phyloP scores from a whole-genome alignment of 2,797 vertebrate species.

The Pseudochaenichthys georgianus region DNA sequence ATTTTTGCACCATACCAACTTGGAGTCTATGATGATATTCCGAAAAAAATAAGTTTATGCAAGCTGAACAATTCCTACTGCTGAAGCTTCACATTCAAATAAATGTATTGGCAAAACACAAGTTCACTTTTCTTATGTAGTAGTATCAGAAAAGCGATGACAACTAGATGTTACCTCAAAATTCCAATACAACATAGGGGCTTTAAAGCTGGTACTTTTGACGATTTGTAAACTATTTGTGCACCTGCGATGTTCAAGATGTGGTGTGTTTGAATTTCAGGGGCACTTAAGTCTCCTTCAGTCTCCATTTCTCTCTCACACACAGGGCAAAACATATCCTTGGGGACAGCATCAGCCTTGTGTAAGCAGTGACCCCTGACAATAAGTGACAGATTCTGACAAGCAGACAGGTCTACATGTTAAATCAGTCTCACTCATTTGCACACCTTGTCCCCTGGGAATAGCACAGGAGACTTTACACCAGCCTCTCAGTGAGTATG shows the following conservation, averaged over 20 bases:
- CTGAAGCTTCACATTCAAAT: too few species aligned
- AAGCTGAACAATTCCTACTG: too few species aligned
- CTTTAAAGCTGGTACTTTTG: conserved; percentile 2
- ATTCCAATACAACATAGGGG: background rate
- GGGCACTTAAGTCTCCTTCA: conserved; percentile 51
- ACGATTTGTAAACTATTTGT: conserved; percentile 44
- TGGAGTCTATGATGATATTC: too few species aligned
- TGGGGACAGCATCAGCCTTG: conserved; percentile 69
- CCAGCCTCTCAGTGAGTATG: conserved; percentile 48
- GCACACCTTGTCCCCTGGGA: conserved; percentile 72
- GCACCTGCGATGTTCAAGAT: conserved; percentile 44
- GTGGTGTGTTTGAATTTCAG: conserved; percentile 59
- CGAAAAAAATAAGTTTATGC: too few species aligned
- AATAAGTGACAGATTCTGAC: conserved; percentile 82
- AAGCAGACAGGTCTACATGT: conserved; percentile 78
- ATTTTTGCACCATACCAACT: too few species aligned
- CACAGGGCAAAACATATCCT: conserved; percentile 73
- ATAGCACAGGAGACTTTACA: conserved; percentile 43
- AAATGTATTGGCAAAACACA: too few species aligned
- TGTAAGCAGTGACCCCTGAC: conserved; percentile 80
- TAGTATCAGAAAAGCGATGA: too few species aligned
- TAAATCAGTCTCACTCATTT: conserved; percentile 81
- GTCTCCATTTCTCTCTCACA: conserved; percentile 60
- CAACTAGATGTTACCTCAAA: background rate
- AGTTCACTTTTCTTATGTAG: too few species aligned